Evolutionary conservation across 2,888 invertebrate species (phyloP).

Genomic region (Gastrophysa polygoni): DNA sequence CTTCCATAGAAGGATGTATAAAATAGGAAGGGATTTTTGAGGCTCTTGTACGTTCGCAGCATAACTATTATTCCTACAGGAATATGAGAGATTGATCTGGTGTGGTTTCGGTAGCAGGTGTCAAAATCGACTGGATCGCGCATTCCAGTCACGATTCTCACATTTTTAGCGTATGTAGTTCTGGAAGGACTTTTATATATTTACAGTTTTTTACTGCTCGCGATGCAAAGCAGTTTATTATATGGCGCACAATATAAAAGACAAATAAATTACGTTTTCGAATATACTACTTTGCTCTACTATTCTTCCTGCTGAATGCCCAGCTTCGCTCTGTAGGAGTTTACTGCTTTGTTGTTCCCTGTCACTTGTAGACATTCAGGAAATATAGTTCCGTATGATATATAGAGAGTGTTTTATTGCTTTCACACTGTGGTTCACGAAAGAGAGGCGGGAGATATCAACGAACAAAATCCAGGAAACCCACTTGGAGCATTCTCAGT

Average conservation of each 20-base stretch:
- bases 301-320: background rate
- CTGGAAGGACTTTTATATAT: conserved; percentile 35
- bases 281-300: conserved; percentile 12
- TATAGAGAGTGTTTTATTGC: background rate
- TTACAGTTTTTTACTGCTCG: conserved; percentile 23
- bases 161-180: conserved; percentile 51
- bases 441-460: background rate
- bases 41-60: background rate
- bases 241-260: conserved; percentile 21
- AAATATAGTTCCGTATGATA: background rate
- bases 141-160: conserved; percentile 49
- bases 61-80: background rate
- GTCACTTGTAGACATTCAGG: background rate
- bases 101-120: conserved; percentile 46
- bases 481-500: background rate
- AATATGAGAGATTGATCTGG: conserved; percentile 45
- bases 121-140: conserved; percentile 49
- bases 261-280: conserved; percentile 27
- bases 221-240: background rate
- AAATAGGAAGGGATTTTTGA: background rate
- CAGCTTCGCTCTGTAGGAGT: background rate
- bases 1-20: too few relatives aligned
- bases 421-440: background rate
- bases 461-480: background rate
- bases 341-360: background rate